Evolutionary conservation across 2,113 vertebrate genomes (phyloP), one percentile per base, ranked within the genome.

Genomic region (Siniperca chuatsi): DNA sequence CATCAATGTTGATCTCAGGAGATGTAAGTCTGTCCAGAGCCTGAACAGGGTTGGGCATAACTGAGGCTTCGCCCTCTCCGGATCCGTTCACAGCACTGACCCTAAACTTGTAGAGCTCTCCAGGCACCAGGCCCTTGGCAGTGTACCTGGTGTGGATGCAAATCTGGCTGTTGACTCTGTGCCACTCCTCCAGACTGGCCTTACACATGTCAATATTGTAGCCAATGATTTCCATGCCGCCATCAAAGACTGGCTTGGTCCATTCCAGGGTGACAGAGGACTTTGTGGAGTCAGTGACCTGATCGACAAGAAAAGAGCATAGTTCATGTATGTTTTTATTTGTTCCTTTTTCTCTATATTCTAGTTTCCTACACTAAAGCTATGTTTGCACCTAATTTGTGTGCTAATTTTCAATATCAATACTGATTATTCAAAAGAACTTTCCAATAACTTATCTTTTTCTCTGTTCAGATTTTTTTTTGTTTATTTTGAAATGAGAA

Each of bases 201-300:
- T 99, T 99, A 94, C 97, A 98, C 97, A 98, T 99, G 86, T 99
- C 98, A 79, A 99, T 98, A 80, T 99, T 96, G 87, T 99, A 99
- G n/a, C 98, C 98, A 90, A 99, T 99, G 80, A 99, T 97, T 94
- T 97, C 97, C 96, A 98, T 68, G 78, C 98, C 98, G 33, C 98
- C 98, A 68, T 99, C 98, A 90, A 99, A 99, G 76, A 98, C 97
- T 44, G 98, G 98, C 84, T 95, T 98, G 78, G 97, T 97, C 98
- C 98, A 99, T 94, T 98, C 97, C 90, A 99, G 93, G 74, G 95
- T 97, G 85, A 99, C 95, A 7, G 98, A 98, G 61, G 96, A 97
- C 92, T 99, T 99, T 0, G 98, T 98, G 68, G 98, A 98, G 72
- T 99, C 98, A 83, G 92, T 97, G 58, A 98, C 97, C 95, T 98